phyloP scores from a whole-genome alignment of 2,797 vertebrate genomes.

The Epinephelus coioides region DNA sequence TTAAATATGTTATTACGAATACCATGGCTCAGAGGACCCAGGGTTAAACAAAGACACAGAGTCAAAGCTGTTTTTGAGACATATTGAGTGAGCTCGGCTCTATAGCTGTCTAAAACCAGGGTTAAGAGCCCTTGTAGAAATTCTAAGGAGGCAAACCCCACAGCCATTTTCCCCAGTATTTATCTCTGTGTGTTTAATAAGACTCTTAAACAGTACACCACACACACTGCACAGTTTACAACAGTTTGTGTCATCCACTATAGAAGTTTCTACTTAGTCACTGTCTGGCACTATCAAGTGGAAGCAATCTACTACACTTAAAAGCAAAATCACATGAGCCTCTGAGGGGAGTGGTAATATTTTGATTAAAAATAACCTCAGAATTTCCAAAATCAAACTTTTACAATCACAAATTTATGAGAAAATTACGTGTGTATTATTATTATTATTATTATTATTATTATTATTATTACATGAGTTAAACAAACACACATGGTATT shows the following conservation, averaged over 20 bases:
- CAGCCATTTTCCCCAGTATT: conserved; percentile 3
- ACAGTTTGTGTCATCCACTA: conserved; percentile 12
- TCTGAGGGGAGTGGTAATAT: too few relatives aligned
- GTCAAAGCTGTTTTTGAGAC: background rate
- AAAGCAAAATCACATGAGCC: too few relatives aligned
- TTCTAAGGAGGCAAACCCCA: background rate
- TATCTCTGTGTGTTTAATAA: conserved; percentile 35
- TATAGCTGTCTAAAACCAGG: background rate
- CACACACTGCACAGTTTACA: conserved; percentile 9
- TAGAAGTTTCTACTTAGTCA: background rate
- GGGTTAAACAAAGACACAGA: background rate
- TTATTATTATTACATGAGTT: too few relatives aligned
- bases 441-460: too few relatives aligned
- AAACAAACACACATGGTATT: too few relatives aligned
- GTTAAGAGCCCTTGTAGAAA: conserved; percentile 6
- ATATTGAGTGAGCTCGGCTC: conserved; percentile 3
- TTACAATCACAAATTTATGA: too few relatives aligned
- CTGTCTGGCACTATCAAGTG: background rate
- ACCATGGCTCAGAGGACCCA: background rate
- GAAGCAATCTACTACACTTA: background rate
- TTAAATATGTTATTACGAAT: background rate
- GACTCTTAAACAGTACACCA: background rate
- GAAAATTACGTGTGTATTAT: too few relatives aligned
- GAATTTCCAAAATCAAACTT: too few relatives aligned
- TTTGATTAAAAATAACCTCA: too few relatives aligned